phyloP scores from a whole-genome alignment of 2,797 vertebrate genomes.

The Sebastiscus tertius region DNA sequence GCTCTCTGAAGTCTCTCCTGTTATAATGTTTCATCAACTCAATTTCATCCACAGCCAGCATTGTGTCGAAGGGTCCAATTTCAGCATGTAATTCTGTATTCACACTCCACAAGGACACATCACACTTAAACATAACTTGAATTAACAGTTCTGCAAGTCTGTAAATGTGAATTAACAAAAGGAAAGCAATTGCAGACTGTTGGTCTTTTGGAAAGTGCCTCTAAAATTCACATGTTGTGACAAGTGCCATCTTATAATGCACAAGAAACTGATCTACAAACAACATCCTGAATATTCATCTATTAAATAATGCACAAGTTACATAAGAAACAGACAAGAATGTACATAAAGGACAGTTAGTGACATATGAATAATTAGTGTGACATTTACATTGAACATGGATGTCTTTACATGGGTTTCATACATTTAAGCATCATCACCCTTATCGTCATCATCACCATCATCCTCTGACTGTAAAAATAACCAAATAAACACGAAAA shows the following conservation, averaged over 20 bases:
- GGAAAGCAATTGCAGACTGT: not conserved
- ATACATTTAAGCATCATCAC: not conserved
- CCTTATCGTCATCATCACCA: too few relatives aligned
- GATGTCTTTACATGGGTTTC: not conserved
- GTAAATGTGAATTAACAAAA: not conserved
- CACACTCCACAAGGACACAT: not conserved
- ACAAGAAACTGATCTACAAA: not conserved
- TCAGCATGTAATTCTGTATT: not conserved
- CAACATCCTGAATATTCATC: not conserved
- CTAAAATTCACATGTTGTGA: not conserved
- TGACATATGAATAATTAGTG: not conserved
- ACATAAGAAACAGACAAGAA: not conserved
- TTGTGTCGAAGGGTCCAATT: not conserved
- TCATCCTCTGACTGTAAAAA: not conserved
- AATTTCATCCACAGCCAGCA: not conserved
- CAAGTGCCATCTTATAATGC: not conserved
- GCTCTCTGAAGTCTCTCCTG: too few relatives aligned
- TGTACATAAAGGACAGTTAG: not conserved
- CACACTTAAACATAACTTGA: not conserved
- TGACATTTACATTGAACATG: not conserved
- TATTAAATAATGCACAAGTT: not conserved
- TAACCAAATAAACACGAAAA: not conserved
- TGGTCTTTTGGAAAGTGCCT: not conserved
- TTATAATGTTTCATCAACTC: not conserved
- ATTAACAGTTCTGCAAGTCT: not conserved